Conservation (phyloP, 2,113 vertebrate genomes). For the Gobiocypris rarus region DNA sequence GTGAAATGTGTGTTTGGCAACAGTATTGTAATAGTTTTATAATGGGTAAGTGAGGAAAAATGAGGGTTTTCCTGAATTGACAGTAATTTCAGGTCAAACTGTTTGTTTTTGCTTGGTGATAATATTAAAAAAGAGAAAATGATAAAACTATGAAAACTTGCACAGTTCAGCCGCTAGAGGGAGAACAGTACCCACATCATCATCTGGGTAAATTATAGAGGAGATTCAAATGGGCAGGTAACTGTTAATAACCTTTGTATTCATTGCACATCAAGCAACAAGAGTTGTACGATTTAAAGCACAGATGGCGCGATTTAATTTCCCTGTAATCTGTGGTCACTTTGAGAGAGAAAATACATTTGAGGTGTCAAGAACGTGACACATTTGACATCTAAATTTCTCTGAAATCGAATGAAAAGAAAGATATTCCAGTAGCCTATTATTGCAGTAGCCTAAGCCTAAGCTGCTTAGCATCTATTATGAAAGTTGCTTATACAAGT, state of each 20-base stretch:
- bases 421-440: no score
- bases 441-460: no score
- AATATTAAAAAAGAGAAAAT: no score
- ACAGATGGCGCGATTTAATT: background rate
- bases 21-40: background rate
- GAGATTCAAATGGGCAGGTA: background rate
- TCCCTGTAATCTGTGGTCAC: background rate
- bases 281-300: background rate
- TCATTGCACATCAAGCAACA: background rate
- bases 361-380: background rate
- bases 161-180: conserved; percentile 37
- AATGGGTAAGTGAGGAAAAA: background rate
- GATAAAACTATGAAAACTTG: background rate
- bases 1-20: background rate
- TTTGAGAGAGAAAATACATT: background rate
- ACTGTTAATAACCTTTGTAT: background rate
- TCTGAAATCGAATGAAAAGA: no score
- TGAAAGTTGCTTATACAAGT: no score
- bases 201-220: background rate
- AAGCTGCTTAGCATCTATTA: no score
- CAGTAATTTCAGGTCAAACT: no score
- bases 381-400: background rate
- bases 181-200: conserved; percentile 11
- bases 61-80: background rate
- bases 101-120: no score